Percentiles rank a stretch among this genome's conserved stretches.
Conservation (phyloP, 2,113 vertebrate species). For the Paramisgurnus dabryanus region DNA sequence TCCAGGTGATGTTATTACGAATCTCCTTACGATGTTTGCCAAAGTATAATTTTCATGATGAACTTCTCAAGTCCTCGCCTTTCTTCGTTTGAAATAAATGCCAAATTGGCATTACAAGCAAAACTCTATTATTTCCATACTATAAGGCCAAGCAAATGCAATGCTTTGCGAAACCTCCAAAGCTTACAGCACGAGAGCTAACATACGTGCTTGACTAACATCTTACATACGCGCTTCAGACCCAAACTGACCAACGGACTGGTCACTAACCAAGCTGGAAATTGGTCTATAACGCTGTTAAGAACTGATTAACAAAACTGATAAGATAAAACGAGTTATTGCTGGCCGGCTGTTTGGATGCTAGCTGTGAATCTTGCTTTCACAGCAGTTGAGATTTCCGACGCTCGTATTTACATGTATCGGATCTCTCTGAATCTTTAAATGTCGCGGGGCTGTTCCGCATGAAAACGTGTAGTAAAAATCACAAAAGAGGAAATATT, state of each 20-base stretch:
- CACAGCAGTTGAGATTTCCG: neutral
- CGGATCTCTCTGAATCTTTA: neutral
- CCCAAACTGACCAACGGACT: neutral
- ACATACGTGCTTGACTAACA: neutral
- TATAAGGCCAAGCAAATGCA: neutral
- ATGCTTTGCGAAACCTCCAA: neutral
- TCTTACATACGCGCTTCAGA: neutral
- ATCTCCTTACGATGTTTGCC: neutral
- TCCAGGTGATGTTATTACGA: neutral
- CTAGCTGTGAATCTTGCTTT: slow-evolving; percentile 3
- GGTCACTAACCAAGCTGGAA: neutral
- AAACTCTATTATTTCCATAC: neutral
- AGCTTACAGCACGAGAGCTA: neutral
- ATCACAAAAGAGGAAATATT: neutral
- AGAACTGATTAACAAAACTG: neutral
- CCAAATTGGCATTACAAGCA: neutral
- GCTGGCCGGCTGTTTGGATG: neutral
- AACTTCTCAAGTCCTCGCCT: slow-evolving; percentile 9
- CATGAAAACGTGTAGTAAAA: neutral
- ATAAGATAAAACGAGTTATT: neutral
- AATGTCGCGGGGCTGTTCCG: neutral
- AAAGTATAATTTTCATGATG: slow-evolving; percentile 1
- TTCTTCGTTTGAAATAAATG: neutral
- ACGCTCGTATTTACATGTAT: neutral
- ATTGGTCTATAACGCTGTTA: neutral